Base-by-base conservation (phyloP, 2,888 invertebrate species). In the Orgyia antiqua region DNA sequence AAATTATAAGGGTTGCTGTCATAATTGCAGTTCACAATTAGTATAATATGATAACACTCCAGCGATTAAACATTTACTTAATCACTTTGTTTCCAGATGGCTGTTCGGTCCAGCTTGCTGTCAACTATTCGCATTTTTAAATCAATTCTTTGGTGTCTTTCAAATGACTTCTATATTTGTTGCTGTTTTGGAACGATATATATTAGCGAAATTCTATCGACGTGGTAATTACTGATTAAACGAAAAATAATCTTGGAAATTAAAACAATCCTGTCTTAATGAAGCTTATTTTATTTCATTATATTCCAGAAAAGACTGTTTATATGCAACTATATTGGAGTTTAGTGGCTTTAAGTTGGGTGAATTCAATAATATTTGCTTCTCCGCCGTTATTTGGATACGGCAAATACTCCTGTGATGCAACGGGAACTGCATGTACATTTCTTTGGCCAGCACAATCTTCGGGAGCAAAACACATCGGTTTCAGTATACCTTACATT, bases 61-160 rank as follows among this genome's bases (percentile, higher is more conserved):
- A n/a, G n/a, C n/a, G n/a, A n/a, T n/a, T n/a, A n/a, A n/a, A n/a
- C n/a, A n/a, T n/a, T n/a, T n/a, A n/a, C n/a, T n/a, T n/a, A 15
- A 15, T 15, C 15, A 13, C 4, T 23, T 23, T 11, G 11, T 18
- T 27, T 78, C 38, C 66, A 88, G 89, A 76, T 89, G 88, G 88
- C 54, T 88, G 27, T 88, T 88, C 54, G 87, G 88, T 23, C 58
- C 77, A 37, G 67, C 79, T 33, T 84, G 87, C 59, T 89, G 89
- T 59, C 86, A 88, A 53, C 61, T 88, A 31, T 88, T 80, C 50
- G 88, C 87, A 36, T 88, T 88, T 66, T 64, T 88, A 48, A 86
- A 87, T 55, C 87, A 87, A 62, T 83, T 88, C 51, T 75, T 88
- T 58, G 87, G 87, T 60, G 73, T 87, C 40, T 84, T 87, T 58